These are phyloP conservation scores for Micrasema minimum DNA, from an alignment of 1,140 invertebrate species.

Conservation along the genomic window DNA sequence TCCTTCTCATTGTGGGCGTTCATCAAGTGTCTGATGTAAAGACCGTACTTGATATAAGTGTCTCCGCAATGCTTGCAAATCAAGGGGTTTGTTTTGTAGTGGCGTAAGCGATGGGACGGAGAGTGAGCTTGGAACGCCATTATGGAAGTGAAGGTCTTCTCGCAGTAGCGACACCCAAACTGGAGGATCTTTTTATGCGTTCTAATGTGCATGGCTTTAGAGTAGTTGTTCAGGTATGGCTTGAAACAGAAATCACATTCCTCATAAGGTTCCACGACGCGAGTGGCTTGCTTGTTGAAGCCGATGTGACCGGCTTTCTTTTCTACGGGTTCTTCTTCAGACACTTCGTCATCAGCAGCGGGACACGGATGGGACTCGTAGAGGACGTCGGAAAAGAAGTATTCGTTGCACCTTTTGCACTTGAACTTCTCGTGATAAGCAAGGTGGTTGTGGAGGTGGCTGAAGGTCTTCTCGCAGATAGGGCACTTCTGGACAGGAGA, in stretches of 20 bases:
- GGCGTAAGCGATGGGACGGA: constrained; percentile 62
- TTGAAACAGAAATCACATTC: constrained; percentile 66
- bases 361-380: constrained; percentile 62
- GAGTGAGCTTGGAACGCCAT: constrained; percentile 64
- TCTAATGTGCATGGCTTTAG: constrained; percentile 57
- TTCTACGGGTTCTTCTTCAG: constrained; percentile 54
- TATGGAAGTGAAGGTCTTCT: constrained; percentile 63
- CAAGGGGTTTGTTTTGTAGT: constrained; percentile 63
- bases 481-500: constrained; percentile 60
- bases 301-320: constrained; percentile 23
- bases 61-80: constrained; percentile 62
- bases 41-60: constrained; percentile 62
- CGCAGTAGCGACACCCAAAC: constrained; percentile 64
- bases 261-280: constrained; percentile 55
- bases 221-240: constrained; percentile 58
- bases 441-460: constrained; percentile 62
- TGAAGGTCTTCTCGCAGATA: constrained; percentile 64
- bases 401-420: constrained; percentile 64
- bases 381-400: constrained; percentile 61
- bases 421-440: constrained; percentile 64
- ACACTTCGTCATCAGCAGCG: constrained; percentile 63
- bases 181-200: constrained; percentile 60
- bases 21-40: constrained; percentile 63
- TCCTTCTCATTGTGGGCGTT: constrained; percentile 59
- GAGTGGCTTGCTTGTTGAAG: constrained; percentile 11